Evolutionary conservation across 1,140 invertebrate genomes (phyloP).

Genomic region (Potamilus streckersoni): DNA sequence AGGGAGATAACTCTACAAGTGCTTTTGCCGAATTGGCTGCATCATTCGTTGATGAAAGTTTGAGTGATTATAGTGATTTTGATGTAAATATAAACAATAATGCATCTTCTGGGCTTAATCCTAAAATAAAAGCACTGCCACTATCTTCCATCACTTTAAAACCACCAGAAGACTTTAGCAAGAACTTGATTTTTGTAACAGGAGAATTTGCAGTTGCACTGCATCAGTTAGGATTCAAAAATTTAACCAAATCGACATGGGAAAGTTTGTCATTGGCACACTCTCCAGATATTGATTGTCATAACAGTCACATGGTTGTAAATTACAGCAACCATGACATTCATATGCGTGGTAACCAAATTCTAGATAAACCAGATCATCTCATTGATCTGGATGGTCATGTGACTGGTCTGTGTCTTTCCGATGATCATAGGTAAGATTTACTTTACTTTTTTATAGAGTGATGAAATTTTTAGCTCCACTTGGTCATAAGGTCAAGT

Average conservation of each 20-base stretch:
- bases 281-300: conserved; percentile 14
- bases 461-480: neutral
- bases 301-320: conserved; percentile 47
- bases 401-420: conserved; percentile 53
- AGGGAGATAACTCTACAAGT: no score
- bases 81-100: no score
- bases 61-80: no score
- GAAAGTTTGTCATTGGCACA: neutral
- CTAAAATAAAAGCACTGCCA: no score
- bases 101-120: no score
- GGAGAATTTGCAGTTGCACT: conserved; percentile 56
- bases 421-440: conserved; percentile 45
- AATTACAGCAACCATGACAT: conserved; percentile 53
- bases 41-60: no score
- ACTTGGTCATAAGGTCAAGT: no score
- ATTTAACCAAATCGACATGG: conserved; percentile 28
- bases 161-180: neutral
- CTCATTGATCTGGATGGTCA: conserved; percentile 54
- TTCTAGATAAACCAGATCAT: conserved; percentile 45
- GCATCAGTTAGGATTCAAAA: conserved; percentile 52
- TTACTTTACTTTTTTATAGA: neutral
- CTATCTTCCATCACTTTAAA: no score
- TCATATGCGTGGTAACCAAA: conserved; percentile 30
- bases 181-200: conserved; percentile 49
- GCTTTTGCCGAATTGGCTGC: no score